Percentiles rank a stretch among this genome's conserved stretches.
These are phyloP conservation scores for Napeogenes sylphis DNA, from an alignment of 2,888 invertebrate genomes.

Conservation along the genomic window DNA sequence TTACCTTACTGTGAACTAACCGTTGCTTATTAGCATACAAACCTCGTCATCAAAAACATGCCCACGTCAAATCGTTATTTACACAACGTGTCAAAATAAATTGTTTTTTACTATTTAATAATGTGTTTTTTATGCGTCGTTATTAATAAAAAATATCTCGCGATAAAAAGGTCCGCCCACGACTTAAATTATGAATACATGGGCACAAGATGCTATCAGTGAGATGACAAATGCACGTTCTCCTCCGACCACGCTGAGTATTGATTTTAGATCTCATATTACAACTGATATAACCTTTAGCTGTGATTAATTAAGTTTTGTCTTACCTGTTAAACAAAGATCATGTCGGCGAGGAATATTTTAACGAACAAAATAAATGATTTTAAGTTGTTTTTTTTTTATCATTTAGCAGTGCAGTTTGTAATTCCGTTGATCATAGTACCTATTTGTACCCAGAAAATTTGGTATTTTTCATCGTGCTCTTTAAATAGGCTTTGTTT, in stretches of 20 bases:
- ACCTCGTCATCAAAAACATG: not conserved
- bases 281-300: slow-evolving; percentile 2
- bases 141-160: slow-evolving; percentile 9
- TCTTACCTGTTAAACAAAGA: not conserved
- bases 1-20: no score
- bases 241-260: slow-evolving; percentile 4
- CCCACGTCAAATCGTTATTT: not conserved
- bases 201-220: slow-evolving; percentile 11
- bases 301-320: not conserved
- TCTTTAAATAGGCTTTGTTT: no score
- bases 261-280: not conserved
- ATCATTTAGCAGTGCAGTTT: no score
- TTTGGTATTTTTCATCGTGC: no score
- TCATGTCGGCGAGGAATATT: no score
- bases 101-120: not conserved
- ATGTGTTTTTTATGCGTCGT: slow-evolving; percentile 5
- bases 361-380: no score
- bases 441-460: no score
- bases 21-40: slow-evolving; percentile 1
- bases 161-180: slow-evolving; percentile 12
- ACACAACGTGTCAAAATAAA: slow-evolving; percentile 6
- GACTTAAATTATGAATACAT: slow-evolving; percentile 11
- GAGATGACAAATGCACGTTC: slow-evolving; percentile 12
- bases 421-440: no score
- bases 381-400: no score